Base-by-base conservation (phyloP, 2,113 vertebrate genomes). In the Emydura subglobosa region DNA sequence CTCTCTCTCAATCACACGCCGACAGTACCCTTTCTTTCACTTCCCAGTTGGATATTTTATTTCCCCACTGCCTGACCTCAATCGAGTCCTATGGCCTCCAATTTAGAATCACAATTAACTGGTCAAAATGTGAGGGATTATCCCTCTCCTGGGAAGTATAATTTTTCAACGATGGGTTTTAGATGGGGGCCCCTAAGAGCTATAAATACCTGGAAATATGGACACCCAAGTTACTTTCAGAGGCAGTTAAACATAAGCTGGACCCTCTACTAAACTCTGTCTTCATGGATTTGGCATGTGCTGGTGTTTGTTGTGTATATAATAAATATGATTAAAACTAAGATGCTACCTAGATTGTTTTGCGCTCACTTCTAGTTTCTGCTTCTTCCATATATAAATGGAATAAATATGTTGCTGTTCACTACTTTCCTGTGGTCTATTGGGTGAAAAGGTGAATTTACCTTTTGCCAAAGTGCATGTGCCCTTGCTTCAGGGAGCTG, bases 211-310 rank as follows among this genome's bases (percentile, higher is more conserved):
- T 94, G 83, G 10, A 96, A 76, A 25, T 79, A 84, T 85, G 42
- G 5, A 79, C 88, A 83, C 1, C 0, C 0, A 31, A 49, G 44
- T 92, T 80, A 61, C 55, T 92, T 34, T 85, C 51, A 90, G 50
- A 92, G 47, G 27, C 81, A 93, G 93, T 79, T 91, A 96, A 93
- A 96, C 80, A 27, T 90, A 96, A 94, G 96, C 78, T 24, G 1
- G 4, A 85, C 14, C 65, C 57, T 90, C 59, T 85, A 29, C 25
- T 95, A 92, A 96, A 92, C 25, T 86, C 5, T 91, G 22, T 10
- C n/a, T 68, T 68, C 27, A 13, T 82, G 39, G 79, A 93, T 51
- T 31, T 50, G 17, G 57, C 14, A 91, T 39, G 34, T 39, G n/a
- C 4, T 54, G 88, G 44, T 2, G 65, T 39, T 39, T 39, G 39